A percentile compares a stretch with the other conserved stretches of the same genome.
Evolutionary conservation across 2,113 vertebrate genomes (phyloP).

Genomic region (Pyxicephalus adspersus): DNA sequence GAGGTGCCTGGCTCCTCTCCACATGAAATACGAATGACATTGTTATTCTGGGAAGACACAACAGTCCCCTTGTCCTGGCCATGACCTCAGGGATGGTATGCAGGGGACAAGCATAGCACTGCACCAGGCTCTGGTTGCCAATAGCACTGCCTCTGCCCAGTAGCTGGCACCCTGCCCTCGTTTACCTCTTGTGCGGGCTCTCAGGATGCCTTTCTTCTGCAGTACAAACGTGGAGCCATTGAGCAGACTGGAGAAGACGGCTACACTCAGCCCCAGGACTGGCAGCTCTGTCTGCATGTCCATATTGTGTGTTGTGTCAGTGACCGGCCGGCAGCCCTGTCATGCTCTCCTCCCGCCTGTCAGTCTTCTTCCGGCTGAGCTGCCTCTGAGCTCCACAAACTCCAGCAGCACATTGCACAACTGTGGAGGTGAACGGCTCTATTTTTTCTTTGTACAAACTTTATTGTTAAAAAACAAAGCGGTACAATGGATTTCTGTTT

Average conservation of each 20-base stretch:
- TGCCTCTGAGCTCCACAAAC: not conserved
- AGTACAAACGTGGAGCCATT: conserved; percentile 95
- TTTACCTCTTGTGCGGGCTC: conserved; percentile 83
- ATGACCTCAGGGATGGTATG: not conserved
- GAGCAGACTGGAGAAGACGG: conserved; percentile 88
- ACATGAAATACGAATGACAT: too few species aligned
- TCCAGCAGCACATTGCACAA: not conserved
- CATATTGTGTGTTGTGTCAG: conserved; percentile 29
- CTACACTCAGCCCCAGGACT: conserved; percentile 78
- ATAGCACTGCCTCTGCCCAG: not conserved
- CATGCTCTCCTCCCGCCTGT: not conserved
- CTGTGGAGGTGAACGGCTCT: not conserved
- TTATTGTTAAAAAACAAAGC: conserved; percentile 35
- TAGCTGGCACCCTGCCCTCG: not conserved
- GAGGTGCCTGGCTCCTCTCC: too few species aligned
- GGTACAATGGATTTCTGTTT: not conserved
- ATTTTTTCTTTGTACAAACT: conserved; percentile 8
- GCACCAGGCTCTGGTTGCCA: conserved; percentile 14
- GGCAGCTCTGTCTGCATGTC: conserved; percentile 57
- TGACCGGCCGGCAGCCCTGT: not conserved
- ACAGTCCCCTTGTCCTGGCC: too few species aligned
- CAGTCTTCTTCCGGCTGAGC: conserved; percentile 10
- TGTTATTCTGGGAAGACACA: too few species aligned
- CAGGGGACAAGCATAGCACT: not conserved
- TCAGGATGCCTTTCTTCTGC: conserved; percentile 91